Evolutionary conservation across 2,113 vertebrate genomes (phyloP), one percentile per base, ranked within the genome.

Genomic region (Canis aureus): DNA sequence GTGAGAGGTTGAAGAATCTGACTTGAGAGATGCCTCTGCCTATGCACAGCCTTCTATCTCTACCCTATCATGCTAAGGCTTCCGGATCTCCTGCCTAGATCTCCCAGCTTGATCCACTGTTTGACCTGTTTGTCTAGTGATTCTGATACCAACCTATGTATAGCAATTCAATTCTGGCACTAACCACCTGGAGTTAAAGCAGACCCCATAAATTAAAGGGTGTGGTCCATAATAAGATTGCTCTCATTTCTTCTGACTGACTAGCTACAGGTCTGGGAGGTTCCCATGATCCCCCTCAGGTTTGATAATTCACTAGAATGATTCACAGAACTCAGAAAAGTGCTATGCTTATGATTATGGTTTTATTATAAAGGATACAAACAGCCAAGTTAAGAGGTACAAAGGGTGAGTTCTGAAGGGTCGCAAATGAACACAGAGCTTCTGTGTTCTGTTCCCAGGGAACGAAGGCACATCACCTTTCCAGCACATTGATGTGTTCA

Each of bases 391-490:
- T n/a, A 43, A 95, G 66, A 29, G 8, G 66, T 73, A 15, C 43
- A 17, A 2, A 9, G 3, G 53, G 53, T 0, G 8, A 38, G 32
- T 38, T 38, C 79, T 27, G 25, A 43, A 0, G 5, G 10, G 38
- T 27, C 3, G 10, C 49, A 25, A 8, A 35, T 0, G 13, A 43
- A 43, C 43, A 43, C 29, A 82, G 64, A 74, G 25, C 67, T 32
- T 73, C 35, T 43, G 57, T 12, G 22, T 29, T 29, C 22, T 11
- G 5, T 4, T 49, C 43, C 38, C 27, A 2, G 4, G 60, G 10
- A 25, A 38, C 66, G 8, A 49, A n/a, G 13, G 15, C 29, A 7
- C 17, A 4, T 53, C 29, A 7, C 19, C 12, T 11, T 78, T 49
- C 79, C 13, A 20, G 79, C 10, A 49, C 16, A 29, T 17, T 4